Evolutionary conservation across 1,140 invertebrate genomes (phyloP).

Genomic region (Trinorchestia longiramus): DNA sequence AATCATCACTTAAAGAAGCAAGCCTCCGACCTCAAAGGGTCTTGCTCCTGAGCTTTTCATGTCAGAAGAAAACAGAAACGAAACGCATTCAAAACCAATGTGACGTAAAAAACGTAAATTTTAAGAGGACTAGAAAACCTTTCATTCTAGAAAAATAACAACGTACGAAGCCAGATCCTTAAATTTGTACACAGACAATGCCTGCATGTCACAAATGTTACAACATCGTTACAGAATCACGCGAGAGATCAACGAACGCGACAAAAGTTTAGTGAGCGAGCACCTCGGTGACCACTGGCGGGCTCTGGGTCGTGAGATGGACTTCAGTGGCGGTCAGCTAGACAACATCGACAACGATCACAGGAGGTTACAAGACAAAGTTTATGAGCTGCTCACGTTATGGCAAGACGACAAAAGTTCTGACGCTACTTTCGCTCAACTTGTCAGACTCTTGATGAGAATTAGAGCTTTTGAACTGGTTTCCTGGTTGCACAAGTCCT

Average conservation of each 20-base stretch:
- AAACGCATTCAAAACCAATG: too few relatives aligned
- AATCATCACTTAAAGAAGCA: too few relatives aligned
- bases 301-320: constrained; percentile 38
- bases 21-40: too few relatives aligned
- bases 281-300: constrained; percentile 54
- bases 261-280: constrained; percentile 27
- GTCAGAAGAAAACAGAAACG: too few relatives aligned
- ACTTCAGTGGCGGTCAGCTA: constrained; percentile 47
- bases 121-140: too few relatives aligned
- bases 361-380: constrained; percentile 52
- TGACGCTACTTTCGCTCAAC: constrained; percentile 51
- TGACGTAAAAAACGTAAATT: too few relatives aligned
- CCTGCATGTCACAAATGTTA: background rate
- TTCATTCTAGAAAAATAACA: too few relatives aligned
- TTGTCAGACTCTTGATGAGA: constrained; percentile 47
- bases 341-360: constrained; percentile 56
- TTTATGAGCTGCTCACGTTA: constrained; percentile 23
- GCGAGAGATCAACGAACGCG: constrained; percentile 32
- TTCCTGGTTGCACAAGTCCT: background rate
- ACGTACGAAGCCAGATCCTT: too few relatives aligned
- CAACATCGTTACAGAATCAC: constrained; percentile 23
- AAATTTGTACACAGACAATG: background rate
- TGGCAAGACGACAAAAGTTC: constrained; percentile 51
- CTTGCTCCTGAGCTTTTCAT: too few relatives aligned
- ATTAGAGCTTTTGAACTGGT: constrained; percentile 46